Evolutionary conservation across 2,113 vertebrate genomes (phyloP), one percentile per base, ranked within the genome.

Genomic region (Nothobranchius furzeri): DNA sequence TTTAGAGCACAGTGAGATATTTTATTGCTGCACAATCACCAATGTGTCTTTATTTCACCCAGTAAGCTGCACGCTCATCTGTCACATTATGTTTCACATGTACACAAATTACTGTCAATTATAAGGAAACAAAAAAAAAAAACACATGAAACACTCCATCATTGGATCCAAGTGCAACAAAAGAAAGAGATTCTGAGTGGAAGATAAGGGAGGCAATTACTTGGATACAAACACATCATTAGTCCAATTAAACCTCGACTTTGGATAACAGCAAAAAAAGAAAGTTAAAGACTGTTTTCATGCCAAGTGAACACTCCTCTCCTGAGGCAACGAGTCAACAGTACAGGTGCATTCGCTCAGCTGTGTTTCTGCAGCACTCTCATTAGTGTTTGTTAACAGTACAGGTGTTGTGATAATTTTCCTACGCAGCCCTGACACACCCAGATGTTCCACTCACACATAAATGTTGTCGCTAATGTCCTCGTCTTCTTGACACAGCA

Each of bases 301-400:
- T 83, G 76, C 74, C 57, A 78, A 77, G 66, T 69, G 68, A 85
- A 80, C 57, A 36, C 73, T 73, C 30, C 42, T 83, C 68, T 78
- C 76, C 62, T 8, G 75, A 83, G 82, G 82, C 64, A 45, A 67
- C 54, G 54, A 70, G 56, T 63, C 67, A 81, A 73, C 68, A 24
- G 66, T 83, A 82, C 88, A 92, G 89, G 87, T 90, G 89, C 85
- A 71, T 63, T 24, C 37, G 69, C 79, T 85, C 83, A 68, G 85
- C 87, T 85, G 78, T 55, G 65, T 89, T 87, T 91, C 84, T 85
- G 83, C 63, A 63, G 73, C 20, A 68, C 77, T 75, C 81, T 85
- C 85, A 91, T 92, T 90, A 89, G 81, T 51, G 68, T 86, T 89
- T 67, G 84, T 88, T 89, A 91, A 76, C 70, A 73, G 76, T 86